phyloP scores from a whole-genome alignment of 2,797 vertebrate species.

The Xiphophorus birchmanni region DNA sequence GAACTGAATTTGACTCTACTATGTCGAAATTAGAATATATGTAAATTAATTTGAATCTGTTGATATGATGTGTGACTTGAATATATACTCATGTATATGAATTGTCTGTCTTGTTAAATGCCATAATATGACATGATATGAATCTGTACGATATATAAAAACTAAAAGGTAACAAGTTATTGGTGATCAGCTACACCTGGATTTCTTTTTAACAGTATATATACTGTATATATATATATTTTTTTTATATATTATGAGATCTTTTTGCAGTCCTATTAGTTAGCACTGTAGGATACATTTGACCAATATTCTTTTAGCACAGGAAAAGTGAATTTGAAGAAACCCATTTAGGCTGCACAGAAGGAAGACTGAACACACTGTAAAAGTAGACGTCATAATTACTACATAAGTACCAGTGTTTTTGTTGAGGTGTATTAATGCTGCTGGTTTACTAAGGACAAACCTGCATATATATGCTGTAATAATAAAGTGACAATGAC shows the following conservation, averaged over 20 bases:
- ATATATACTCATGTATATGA: not conserved
- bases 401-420: not conserved
- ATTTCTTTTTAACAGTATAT: not conserved
- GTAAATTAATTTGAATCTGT: not conserved
- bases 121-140: not conserved
- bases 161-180: not conserved
- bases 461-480: conserved; percentile 21
- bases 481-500: conserved; percentile 23
- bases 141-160: not conserved
- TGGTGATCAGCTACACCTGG: not conserved
- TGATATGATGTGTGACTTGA: not conserved
- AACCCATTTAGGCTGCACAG: conserved; percentile 5
- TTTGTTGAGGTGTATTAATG: not conserved
- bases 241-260: not conserved
- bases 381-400: not conserved
- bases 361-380: not conserved
- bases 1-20: not conserved
- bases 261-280: not conserved
- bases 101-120: not conserved
- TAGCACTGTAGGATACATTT: not conserved
- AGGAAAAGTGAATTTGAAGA: not conserved
- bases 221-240: not conserved
- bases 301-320: not conserved
- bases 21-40: not conserved
- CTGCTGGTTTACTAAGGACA: conserved; percentile 14